Conservation (phyloP, 1,140 invertebrate species). For the Vollenhovia emeryi region DNA sequence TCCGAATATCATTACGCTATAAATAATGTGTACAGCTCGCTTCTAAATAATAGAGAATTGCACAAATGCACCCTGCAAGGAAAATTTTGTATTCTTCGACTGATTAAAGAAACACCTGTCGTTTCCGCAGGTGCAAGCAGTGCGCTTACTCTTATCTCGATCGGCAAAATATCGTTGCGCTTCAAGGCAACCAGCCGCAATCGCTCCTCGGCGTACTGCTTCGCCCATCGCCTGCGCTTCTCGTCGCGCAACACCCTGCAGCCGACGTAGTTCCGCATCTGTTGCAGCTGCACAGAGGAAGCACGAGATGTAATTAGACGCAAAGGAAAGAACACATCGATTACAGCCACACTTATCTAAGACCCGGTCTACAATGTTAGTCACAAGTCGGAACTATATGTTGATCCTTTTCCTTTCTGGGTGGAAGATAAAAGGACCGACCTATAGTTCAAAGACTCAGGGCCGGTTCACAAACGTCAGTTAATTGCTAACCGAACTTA, state of each 20-base stretch:
- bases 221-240: constrained; percentile 90
- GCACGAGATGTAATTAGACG: neutral
- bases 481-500: too few species aligned
- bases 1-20: neutral
- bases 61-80: neutral
- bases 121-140: neutral
- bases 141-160: constrained; percentile 89
- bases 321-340: neutral
- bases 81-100: neutral
- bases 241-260: constrained; percentile 88
- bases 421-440: too few species aligned
- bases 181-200: constrained; percentile 91
- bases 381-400: too few species aligned
- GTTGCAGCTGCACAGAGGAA: constrained; percentile 85
- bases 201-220: constrained; percentile 90
- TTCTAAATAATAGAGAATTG: neutral
- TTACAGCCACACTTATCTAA: neutral
- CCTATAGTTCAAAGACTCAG: too few species aligned
- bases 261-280: constrained; percentile 84
- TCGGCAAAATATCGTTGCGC: constrained; percentile 93
- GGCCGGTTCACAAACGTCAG: too few species aligned
- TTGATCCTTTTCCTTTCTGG: too few species aligned
- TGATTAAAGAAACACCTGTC: neutral
- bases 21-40: neutral
- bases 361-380: too few species aligned